Base-by-base conservation (phyloP, 2,113 vertebrate genomes). In the Orthonyx spaldingii region DNA sequence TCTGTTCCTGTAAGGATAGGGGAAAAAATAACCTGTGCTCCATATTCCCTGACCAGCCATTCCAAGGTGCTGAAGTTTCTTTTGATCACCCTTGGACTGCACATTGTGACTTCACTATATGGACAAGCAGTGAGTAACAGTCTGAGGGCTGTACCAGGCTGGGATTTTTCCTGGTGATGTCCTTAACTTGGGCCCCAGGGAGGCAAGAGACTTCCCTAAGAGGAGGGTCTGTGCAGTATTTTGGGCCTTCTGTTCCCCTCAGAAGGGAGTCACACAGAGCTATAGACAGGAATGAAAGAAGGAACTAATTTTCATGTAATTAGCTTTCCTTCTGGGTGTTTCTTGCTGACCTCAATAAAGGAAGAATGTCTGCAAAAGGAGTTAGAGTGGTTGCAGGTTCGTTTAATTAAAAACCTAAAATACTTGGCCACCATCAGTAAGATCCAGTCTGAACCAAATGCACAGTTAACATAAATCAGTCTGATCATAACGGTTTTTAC, bases 391-490 rank as follows among this genome's bases (percentile, higher is more conserved):
- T 81, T 94, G 83, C 83, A 92, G 46, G 37, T 66, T 71, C 30
- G 7, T 97, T 97, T 96, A 94, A 91, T 96, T 37, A 75, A 87
- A 90, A 72, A 59, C 11, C 6, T 61, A 26, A 53, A 70, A 35
- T 49, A 22, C 5, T n/a, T 63, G 56, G 37, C 44, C n/a, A 60
- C 44, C 30, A 35, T 83, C 33, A 85, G 22, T 28, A 85, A 91
- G 27, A 77, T 59, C 59, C 80, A 70, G 39, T 32, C 59, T 63
- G 59, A 96, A 50, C 7, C 37, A 88, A 23, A 35, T 89, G 86
- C 30, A 18, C 12, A 56, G 53, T 47, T 75, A 87, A 60, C 46
- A 64, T 55, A 80, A 74, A 60, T 71, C 49, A 27, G 11, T 80
- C 32, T 90, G 41, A 74, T 88, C 39, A 47, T 46, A 65, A 61